A percentile compares a stretch with the other conserved stretches of the same genome.
Conservation (phyloP, 2,888 invertebrate species). For the Maniola hyperantus region DNA sequence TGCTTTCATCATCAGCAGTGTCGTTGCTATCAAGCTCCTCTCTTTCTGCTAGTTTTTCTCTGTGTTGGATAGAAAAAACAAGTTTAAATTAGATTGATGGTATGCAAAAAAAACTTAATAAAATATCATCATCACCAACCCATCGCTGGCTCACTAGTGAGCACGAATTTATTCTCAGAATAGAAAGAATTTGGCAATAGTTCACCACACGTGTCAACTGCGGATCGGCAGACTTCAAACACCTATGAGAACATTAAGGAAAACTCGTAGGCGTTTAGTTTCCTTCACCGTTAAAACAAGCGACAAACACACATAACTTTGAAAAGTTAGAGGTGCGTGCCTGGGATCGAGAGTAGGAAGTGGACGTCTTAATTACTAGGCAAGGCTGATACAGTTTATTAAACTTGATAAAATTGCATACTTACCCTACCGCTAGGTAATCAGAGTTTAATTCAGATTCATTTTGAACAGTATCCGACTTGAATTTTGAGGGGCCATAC, state of each 20-base stretch:
- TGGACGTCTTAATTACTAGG: no score
- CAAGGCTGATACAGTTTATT: no score
- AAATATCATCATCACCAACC: background rate
- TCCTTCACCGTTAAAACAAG: no score
- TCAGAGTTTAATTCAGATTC: background rate
- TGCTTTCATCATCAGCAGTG: background rate
- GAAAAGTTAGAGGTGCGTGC: no score
- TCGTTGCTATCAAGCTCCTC: background rate
- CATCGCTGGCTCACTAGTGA: no score
- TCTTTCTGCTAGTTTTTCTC: background rate
- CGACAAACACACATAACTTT: no score
- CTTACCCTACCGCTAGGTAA: background rate
- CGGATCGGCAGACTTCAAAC: no score
- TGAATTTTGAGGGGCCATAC: slow-evolving; percentile 21
- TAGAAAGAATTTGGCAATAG: no score
- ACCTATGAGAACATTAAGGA: no score
- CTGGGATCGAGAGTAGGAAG: background rate
- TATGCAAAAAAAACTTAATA: background rate
- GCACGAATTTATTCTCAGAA: no score
- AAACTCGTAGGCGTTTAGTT: no score
- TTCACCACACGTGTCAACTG: no score
- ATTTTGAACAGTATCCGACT: background rate
- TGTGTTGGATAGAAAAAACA: background rate
- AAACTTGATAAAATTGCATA: background rate
- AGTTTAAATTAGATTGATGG: background rate